Percentiles rank a stretch among this genome's conserved stretches.
phyloP scores from a whole-genome alignment of 2,113 vertebrate genomes.

The Bothrops jararaca region DNA sequence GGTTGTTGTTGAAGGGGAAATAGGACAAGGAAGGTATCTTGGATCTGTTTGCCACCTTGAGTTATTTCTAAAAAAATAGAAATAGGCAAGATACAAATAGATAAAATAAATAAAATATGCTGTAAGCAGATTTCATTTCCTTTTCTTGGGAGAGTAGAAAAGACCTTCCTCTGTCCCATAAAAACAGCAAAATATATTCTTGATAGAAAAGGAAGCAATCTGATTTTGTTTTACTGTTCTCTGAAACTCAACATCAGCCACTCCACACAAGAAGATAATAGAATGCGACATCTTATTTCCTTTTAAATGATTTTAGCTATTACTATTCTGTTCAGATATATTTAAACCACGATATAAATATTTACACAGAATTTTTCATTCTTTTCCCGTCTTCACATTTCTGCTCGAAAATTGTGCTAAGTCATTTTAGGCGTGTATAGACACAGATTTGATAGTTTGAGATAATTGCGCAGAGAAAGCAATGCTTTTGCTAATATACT shows the following conservation, averaged over 20 bases:
- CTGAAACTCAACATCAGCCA: constrained; percentile 50
- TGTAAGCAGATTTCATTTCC: background rate
- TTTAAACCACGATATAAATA: constrained; percentile 57
- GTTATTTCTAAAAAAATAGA: background rate
- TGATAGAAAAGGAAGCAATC: constrained; percentile 54
- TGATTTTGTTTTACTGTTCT: constrained; percentile 51
- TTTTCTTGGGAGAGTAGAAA: background rate
- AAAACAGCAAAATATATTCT: constrained; percentile 27
- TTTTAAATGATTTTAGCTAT: constrained; percentile 56
- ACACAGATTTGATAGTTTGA: constrained; percentile 60
- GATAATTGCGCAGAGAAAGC: constrained; percentile 54
- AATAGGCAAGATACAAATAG: background rate
- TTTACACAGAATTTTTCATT: constrained; percentile 55
- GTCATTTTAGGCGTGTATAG: constrained; percentile 57
- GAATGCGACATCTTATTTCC: constrained; percentile 56
- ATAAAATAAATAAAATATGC: background rate
- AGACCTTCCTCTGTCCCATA: background rate
- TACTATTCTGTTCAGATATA: constrained; percentile 64
- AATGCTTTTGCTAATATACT: constrained; percentile 57
- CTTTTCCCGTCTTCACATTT: constrained; percentile 55
- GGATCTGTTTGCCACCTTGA: background rate
- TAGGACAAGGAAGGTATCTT: background rate
- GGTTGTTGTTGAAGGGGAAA: background rate
- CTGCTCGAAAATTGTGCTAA: constrained; percentile 56
- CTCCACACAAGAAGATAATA: constrained; percentile 52